Evolutionary conservation across 2,888 invertebrate species (phyloP).

Genomic region (Diaphora mendica): DNA sequence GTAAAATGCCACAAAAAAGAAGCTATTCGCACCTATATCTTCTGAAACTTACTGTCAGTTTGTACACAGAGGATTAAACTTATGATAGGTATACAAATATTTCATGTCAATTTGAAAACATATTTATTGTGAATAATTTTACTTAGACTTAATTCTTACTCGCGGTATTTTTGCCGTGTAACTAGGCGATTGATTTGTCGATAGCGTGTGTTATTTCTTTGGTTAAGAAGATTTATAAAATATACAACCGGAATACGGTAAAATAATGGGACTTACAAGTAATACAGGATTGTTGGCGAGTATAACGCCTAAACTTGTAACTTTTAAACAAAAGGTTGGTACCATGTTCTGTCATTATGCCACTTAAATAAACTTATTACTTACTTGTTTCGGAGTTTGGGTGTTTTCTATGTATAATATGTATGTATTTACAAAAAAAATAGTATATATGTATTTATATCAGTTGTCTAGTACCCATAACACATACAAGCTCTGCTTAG

Average conservation of each 20-base stretch:
- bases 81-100: not conserved
- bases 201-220: conserved; percentile 62
- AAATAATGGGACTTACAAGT: conserved; percentile 86
- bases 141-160: conserved; percentile 1
- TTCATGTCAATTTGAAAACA: conserved; percentile 7
- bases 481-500: no score
- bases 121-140: conserved; percentile 9
- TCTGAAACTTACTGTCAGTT: not conserved
- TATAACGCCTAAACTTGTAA: conserved; percentile 78
- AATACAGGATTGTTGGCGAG: conserved; percentile 89
- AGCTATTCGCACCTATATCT: not conserved
- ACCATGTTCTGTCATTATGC: conserved; percentile 12
- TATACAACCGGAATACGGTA: conserved; percentile 10
- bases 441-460: no score
- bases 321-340: conserved; percentile 69
- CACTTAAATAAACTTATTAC: no score
- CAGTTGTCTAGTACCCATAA: no score
- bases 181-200: conserved; percentile 73
- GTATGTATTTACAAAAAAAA: no score
- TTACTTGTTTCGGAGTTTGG: no score
- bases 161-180: conserved; percentile 42
- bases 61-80: not conserved
- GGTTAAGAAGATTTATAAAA: not conserved
- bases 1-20: not conserved
- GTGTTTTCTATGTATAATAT: no score